These are phyloP conservation scores for Deilephila elpenor DNA, from an alignment of 2,888 invertebrate genomes.

Conservation along the genomic window DNA sequence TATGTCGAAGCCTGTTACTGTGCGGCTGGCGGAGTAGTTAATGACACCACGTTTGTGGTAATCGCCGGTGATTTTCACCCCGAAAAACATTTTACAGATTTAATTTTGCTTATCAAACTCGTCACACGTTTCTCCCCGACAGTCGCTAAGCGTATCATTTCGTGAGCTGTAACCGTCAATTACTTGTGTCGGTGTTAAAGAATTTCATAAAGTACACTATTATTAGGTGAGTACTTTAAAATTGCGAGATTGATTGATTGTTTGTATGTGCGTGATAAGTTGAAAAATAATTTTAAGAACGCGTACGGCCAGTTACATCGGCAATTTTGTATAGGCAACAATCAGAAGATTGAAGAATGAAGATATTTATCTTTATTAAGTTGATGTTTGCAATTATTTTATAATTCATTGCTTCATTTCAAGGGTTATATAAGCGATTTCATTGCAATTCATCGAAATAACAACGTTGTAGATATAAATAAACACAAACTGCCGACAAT, in stretches of 20 bases:
- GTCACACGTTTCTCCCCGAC: conserved; percentile 62
- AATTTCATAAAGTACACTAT: conserved; percentile 58
- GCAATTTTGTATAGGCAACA: conserved; percentile 14
- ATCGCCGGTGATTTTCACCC: conserved; percentile 71
- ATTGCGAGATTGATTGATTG: conserved; percentile 61
- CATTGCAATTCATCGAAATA: not conserved
- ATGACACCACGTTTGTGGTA: conserved; percentile 75
- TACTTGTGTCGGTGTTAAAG: conserved; percentile 65
- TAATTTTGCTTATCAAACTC: conserved; percentile 73
- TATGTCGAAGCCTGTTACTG: conserved; percentile 63
- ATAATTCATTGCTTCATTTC: not conserved
- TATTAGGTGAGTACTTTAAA: conserved; percentile 43
- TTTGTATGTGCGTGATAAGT: conserved; percentile 56
- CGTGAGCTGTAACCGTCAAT: conserved; percentile 65
- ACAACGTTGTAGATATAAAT: not conserved
- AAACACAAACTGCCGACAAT: not conserved
- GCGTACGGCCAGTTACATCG: not conserved
- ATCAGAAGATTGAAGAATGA: not conserved
- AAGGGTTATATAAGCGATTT: not conserved
- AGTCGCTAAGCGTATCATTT: conserved; percentile 76
- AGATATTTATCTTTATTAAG: not conserved
- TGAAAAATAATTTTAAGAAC: conserved; percentile 44
- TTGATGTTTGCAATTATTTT: not conserved
- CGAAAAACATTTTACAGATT: conserved; percentile 72
- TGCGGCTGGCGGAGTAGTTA: conserved; percentile 71